Conservation (phyloP, 2,113 vertebrate genomes). For the Coracopsis vasa region DNA sequence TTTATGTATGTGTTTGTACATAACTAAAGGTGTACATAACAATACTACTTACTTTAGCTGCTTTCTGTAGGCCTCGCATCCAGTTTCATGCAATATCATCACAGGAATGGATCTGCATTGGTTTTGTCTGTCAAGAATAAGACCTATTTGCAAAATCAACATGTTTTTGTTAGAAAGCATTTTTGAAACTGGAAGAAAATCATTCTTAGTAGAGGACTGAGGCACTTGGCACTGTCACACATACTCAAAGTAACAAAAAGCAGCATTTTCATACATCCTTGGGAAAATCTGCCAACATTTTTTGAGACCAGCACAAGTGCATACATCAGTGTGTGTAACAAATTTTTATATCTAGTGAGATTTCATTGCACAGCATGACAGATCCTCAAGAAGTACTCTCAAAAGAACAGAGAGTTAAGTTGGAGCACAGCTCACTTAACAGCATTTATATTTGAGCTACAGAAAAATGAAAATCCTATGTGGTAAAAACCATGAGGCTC, state of each 20-base stretch:
- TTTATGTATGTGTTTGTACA: neutral
- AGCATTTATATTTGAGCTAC: neutral
- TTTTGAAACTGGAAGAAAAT: neutral
- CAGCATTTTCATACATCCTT: neutral
- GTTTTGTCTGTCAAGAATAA: neutral
- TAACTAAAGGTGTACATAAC: neutral
- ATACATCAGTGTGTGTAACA: too few relatives aligned
- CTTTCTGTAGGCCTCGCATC: neutral
- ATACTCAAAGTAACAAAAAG: neutral
- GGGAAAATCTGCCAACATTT: neutral
- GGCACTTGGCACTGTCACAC: neutral
- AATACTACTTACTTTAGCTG: neutral
- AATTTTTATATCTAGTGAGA: neutral
- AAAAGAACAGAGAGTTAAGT: fast-evolving
- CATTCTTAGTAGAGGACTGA: neutral
- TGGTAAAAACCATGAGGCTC: neutral
- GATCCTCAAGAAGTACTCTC: neutral
- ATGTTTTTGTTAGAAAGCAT: neutral
- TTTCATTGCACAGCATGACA: neutral
- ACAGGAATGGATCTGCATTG: neutral
- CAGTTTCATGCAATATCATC: fast-evolving
- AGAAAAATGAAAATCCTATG: neutral
- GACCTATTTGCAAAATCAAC: neutral
- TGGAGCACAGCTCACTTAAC: neutral
- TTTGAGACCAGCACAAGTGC: neutral